These are phyloP conservation scores for Drosophila pruinosa DNA, from an alignment of 1,140 invertebrate genomes.

Conservation along the genomic window DNA sequence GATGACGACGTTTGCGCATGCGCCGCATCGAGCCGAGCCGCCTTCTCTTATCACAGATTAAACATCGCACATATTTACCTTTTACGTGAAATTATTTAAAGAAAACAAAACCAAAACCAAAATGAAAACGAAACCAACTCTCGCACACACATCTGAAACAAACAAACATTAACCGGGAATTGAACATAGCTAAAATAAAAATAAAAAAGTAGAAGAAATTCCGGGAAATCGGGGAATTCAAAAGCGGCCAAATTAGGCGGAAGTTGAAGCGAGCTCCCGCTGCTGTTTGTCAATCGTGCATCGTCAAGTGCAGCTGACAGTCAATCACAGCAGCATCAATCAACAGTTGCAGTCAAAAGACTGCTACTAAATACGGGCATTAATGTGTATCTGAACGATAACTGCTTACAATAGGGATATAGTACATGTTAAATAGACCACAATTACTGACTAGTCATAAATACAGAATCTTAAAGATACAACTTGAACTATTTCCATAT, in stretches of 20 bases:
- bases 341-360: background rate
- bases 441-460: background rate
- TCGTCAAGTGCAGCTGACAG: no score
- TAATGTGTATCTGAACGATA: no score
- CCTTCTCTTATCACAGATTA: slow-evolving; percentile 62
- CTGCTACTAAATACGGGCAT: background rate
- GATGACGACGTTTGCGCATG: slow-evolving; percentile 55
- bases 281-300: no score
- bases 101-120: slow-evolving; percentile 70
- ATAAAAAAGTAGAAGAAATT: slow-evolving; percentile 56
- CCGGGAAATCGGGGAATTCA: slow-evolving; percentile 71
- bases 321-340: slow-evolving; percentile 3
- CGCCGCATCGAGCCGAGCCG: slow-evolving; percentile 24
- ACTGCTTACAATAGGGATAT: no score
- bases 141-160: slow-evolving; percentile 40
- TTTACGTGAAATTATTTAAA: slow-evolving; percentile 72
- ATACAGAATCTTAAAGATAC: background rate
- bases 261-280: no score
- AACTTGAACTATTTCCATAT: background rate
- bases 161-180: slow-evolving; percentile 78
- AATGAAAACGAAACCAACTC: slow-evolving; percentile 55
- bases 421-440: no score
- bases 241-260: slow-evolving; percentile 67
- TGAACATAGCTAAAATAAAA: slow-evolving; percentile 44
- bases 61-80: slow-evolving; percentile 72